Evolutionary conservation across 2,113 vertebrate genomes (phyloP), one percentile per base, ranked within the genome.

Genomic region (Oceanites oceanicus): DNA sequence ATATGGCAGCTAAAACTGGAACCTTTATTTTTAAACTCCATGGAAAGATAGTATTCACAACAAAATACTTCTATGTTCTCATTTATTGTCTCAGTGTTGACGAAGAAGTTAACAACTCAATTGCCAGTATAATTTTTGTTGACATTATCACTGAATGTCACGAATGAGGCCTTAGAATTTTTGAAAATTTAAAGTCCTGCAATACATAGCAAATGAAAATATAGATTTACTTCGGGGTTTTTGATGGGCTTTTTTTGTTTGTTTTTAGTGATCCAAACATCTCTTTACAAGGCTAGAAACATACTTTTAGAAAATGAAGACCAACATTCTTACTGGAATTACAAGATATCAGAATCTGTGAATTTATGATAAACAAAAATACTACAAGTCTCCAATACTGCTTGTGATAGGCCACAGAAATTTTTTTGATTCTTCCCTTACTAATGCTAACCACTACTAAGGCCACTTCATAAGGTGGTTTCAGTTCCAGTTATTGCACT

Each of bases 401-500:
- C 19, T 71, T 91, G 19, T 66, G n/a, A 70, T 17, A 50, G 8
- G 12, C 11, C 12, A 76, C 3, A 13, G 17, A 82, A 9, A 1
- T 34, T n/a, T 62, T 77, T 71, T 62, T 0, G 2, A 16, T 59
- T 91, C 27, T 86, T 89, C n/a, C 47, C 34, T 68, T 91, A 25
- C 3, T 55, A 70, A 50, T 1, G 0, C 6, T 2, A 29, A 19
- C 15, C 44, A 44, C 44, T 44, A 44, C 44, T 44, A 44, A 44
- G 44, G 44, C 16, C 44, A 23, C 8, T 49, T 77, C 30, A 47
- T 32, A 72, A n/a, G 5, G 4, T 42, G 25, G 20, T 55, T 75
- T 81, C 44, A 75, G 56, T 75, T 82, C 26, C 56, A 75, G 38
- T 50, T 66, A 58, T 11, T 72, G 17, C 15, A 26, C 3, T 80